Base-by-base conservation (phyloP, 2,888 invertebrate genomes). In the Diadegma fenestrale region DNA sequence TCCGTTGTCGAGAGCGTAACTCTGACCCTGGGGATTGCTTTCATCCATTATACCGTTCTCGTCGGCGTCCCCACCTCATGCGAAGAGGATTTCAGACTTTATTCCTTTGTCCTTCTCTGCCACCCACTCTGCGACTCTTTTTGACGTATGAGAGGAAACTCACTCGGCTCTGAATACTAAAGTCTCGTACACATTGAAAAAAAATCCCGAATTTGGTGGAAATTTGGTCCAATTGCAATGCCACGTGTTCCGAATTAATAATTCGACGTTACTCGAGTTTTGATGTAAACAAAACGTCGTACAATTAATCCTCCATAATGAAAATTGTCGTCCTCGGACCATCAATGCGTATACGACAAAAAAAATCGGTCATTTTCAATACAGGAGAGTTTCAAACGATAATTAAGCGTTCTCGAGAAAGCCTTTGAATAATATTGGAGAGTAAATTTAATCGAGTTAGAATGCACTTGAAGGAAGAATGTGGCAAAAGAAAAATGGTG, bases 101-200 rank as follows among this genome's bases (percentile, higher is more conserved):
- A 69, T 80, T 45, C 73, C 45, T 82, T 79, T 71, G 75, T 78
- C 78, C 78, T 81, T 76, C 76, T 71, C 58, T n/a, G 30, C 71
- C 51, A 54, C 22, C 58, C 58, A 43, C 66, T 45, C 64, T 12
- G 51, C 58, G 37, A 68, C 45, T 64, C 45, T 41, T 80, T 72
- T 73, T 80, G 64, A 61, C 72, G 58, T 72, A 76, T 69, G 79
- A 45, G 54, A 26, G 71, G 48, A 58, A 79, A 30, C 75, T 76
- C 75, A 54, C 68, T 81, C 75, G 33, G 58, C 45, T 54, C 68
- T 73, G 54, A 77, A 80, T 79, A 66, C 81, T 63, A 82, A 75
- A 85, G 79, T 51, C 81, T 45, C 61, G 43, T 63, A 45, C 61
- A 75, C 43, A 45, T 45, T 63, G 37, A 43, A 75, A n/a, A 75